Evolutionary conservation across 1,140 invertebrate genomes (phyloP), one percentile per base, ranked within the genome.

Genomic region (Rhyacophila brunnea): DNA sequence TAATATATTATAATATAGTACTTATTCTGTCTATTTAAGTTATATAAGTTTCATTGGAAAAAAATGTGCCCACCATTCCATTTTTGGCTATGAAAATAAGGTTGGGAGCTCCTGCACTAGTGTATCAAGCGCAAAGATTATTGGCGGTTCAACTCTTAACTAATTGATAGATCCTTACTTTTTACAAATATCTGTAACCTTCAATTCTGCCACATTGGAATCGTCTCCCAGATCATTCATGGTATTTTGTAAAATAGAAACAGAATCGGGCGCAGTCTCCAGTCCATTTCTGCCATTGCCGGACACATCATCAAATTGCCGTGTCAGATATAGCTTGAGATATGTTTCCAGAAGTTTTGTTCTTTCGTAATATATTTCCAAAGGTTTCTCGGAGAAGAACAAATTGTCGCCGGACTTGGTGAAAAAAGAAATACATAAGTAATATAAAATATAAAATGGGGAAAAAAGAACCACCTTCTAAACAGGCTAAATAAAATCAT

Each of bases 301-400:
- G 23, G 23, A 28, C 23, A 18, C 11, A 23, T 15, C 19, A 15
- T n/a, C 44, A 46, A 46, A 19, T 18, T 46, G 44, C 19, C 44
- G 15, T 5, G 44, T 15, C 18, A 46, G 5, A 46, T 46, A 19
- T 6, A 46, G 19, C 13, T 46, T 46, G 6, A 46, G 18, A 46
- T 46, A 46, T 2, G 44, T 19, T 46, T 46, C 15, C 5, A 46
- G 19, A 19, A 46, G 19, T 23, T 46, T 46, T 46, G 44, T 46
- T 46, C 44, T 17, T n/a, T 46, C 44, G n/a, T 15, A 46, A 46
- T 46, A 46, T 13, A 46, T 13, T 46, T 46, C 44, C 5, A 46
- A 18, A 5, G 44, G 44, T 19, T 15, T 17, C 17, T 46, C 44
- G 17, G 13, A 46, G 7, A 46, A 19, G n/a, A 46, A 23, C 44